A percentile compares a stretch with the other conserved stretches of the same genome.
Evolutionary conservation across 2,113 vertebrate genomes (phyloP).

Genomic region (Aythya baeri): DNA sequence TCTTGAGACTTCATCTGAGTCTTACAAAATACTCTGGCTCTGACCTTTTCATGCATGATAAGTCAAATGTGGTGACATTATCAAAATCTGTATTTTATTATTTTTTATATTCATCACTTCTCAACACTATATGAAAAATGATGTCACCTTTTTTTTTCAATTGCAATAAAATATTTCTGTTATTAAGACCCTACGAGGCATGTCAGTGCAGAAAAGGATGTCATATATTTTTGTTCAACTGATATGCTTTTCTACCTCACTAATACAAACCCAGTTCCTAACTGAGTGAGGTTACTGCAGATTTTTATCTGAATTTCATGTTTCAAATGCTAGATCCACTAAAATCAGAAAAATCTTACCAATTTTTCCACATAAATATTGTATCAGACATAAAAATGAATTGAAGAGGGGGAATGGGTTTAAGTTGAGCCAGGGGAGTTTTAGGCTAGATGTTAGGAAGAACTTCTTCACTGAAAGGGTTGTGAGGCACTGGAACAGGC

Average conservation of each 20-base stretch:
- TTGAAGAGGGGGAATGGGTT: too few species aligned
- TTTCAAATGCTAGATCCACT: background rate
- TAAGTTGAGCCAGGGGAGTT: too few species aligned
- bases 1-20: conserved; percentile 56
- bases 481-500: too few species aligned
- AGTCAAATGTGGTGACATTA: conserved; percentile 64
- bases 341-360: background rate
- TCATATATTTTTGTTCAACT: background rate
- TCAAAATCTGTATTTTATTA: conserved; percentile 57
- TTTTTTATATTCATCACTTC: conserved; percentile 55
- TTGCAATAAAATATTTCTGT: conserved; percentile 12
- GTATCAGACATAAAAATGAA: background rate
- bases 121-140: background rate
- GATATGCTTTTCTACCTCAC: background rate
- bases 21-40: conserved; percentile 32
- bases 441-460: too few species aligned
- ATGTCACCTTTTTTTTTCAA: background rate
- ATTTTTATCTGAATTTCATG: background rate
- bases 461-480: too few species aligned
- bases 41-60: conserved; percentile 68
- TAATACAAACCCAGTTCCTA: background rate
- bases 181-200: background rate
- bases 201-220: background rate
- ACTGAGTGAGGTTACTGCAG: background rate
- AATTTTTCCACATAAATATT: background rate